These are phyloP conservation scores for Crocuta crocuta DNA, from an alignment of 2,113 vertebrate genomes.

Conservation along the genomic window DNA sequence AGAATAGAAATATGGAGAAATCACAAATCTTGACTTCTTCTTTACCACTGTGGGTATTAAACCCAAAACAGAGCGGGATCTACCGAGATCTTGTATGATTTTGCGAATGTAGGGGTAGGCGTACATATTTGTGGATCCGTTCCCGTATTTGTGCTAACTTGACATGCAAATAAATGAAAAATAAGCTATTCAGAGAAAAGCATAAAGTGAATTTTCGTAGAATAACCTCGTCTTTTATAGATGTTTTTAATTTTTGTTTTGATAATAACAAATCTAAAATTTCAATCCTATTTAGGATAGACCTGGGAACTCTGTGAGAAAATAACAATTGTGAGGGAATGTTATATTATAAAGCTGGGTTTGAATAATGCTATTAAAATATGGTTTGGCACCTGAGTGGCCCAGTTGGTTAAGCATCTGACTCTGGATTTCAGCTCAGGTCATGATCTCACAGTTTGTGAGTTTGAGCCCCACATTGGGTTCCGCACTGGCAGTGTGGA, in stretches of 20 bases:
- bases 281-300: background rate
- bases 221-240: background rate
- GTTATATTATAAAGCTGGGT: background rate
- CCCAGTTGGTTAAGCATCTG: too few species aligned
- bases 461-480: too few species aligned
- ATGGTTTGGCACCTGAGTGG: background rate
- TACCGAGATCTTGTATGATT: background rate
- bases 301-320: slow-evolving; percentile 9
- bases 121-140: background rate
- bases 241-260: slow-evolving; percentile 4
- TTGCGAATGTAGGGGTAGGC: background rate
- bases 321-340: background rate
- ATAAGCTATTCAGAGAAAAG: slow-evolving; percentile 11
- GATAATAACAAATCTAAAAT: background rate
- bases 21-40: background rate
- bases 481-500: too few species aligned
- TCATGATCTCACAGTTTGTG: too few species aligned
- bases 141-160: background rate
- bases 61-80: background rate
- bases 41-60: background rate
- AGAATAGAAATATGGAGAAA: slow-evolving; percentile 24
- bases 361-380: slow-evolving; percentile 28
- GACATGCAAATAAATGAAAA: background rate
- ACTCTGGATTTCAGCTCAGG: too few species aligned
- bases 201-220: background rate